These are phyloP conservation scores for Noctua janthe DNA, from an alignment of 2,888 invertebrate genomes.

Conservation along the genomic window DNA sequence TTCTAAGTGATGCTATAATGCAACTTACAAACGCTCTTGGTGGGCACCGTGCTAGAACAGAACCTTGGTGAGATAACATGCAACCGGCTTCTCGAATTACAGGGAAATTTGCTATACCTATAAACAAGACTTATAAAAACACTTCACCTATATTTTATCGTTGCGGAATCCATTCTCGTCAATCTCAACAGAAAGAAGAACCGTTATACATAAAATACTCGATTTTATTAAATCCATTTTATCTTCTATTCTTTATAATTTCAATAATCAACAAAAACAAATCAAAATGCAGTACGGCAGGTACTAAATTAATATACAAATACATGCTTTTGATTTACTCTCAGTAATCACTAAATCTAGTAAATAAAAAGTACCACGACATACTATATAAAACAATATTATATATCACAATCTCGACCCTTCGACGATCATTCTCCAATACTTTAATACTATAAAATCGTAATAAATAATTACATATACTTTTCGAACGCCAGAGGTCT, in stretches of 20 bases:
- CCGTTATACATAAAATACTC: conserved; percentile 38
- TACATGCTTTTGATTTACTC: conserved; percentile 63
- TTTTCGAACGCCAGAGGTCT: conserved; percentile 70
- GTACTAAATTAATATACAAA: conserved; percentile 67
- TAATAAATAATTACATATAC: conserved; percentile 48
- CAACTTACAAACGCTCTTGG: not conserved
- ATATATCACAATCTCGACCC: conserved; percentile 75
- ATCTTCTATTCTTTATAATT: conserved; percentile 46
- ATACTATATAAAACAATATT: conserved; percentile 65
- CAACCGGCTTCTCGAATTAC: not conserved
- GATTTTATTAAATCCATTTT: conserved; percentile 35
- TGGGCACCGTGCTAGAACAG: not conserved
- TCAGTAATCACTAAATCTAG: conserved; percentile 61
- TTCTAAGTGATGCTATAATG: not conserved
- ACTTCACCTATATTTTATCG: conserved; percentile 31
- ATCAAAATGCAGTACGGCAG: conserved; percentile 62
- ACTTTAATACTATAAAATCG: conserved; percentile 71
- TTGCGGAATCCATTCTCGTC: conserved; percentile 31
- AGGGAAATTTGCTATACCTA: not conserved
- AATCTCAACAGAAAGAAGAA: conserved; percentile 22
- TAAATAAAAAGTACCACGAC: conserved; percentile 64
- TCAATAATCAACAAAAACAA: conserved; percentile 63
- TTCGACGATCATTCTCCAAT: conserved; percentile 67
- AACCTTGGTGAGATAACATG: not conserved
- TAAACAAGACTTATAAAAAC: conserved; percentile 32